A percentile compares a stretch with the other conserved stretches of the same genome.
phyloP scores from a whole-genome alignment of 1,140 invertebrate genomes.

The Procambarus clarkii region DNA sequence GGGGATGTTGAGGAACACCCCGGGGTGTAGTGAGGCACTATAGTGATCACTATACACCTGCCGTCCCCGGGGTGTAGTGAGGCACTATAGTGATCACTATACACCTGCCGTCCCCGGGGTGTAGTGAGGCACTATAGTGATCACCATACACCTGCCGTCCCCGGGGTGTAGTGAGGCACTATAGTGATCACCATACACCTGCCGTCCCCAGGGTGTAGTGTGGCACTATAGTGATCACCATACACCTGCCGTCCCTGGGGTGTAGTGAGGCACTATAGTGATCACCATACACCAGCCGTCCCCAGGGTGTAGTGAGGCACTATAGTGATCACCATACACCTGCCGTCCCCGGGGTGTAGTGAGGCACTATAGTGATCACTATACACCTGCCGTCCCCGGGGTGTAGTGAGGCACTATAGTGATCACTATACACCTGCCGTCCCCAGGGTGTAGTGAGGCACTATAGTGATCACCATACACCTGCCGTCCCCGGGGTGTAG shows the following conservation, averaged over 20 bases:
- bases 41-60: neutral
- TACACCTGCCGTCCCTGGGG: neutral
- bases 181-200: neutral
- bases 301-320: no score
- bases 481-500: neutral
- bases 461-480: neutral
- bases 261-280: no score
- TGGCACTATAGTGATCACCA: neutral
- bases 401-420: no score
- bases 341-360: no score
- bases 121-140: no score
- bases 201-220: no score
- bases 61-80: no score
- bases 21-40: no score
- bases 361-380: no score
- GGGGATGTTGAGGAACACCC: no score
- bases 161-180: no score
- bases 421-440: neutral
- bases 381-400: neutral
- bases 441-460: no score
- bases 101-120: neutral
- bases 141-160: neutral
- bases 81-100: neutral
- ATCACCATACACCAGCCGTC: neutral
- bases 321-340: neutral